These are phyloP conservation scores for Sarcophaga carnaria DNA, from an alignment of 2,888 invertebrate genomes.

Conservation along the genomic window DNA sequence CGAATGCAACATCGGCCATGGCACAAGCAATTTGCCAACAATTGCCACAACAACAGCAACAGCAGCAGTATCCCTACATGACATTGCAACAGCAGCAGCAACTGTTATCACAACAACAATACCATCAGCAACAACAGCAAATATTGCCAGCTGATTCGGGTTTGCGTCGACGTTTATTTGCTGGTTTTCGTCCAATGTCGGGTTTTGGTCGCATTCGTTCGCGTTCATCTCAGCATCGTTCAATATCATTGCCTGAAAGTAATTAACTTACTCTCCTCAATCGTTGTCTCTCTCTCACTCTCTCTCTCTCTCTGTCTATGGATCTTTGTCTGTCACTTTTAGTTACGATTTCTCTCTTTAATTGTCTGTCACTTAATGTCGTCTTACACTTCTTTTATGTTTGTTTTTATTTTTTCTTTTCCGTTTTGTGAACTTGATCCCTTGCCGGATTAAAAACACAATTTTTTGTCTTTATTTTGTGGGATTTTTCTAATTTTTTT, in stretches of 20 bases:
- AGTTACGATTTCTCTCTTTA: too few relatives aligned
- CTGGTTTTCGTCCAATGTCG: conserved; percentile 91
- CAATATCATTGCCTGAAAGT: conserved; percentile 94
- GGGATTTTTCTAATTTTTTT: too few relatives aligned
- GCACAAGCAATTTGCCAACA: conserved; percentile 30
- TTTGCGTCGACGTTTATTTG: conserved; percentile 89
- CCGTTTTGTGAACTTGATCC: neutral
- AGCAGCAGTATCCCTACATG: conserved; percentile 50
- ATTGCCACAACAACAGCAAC: conserved; percentile 48
- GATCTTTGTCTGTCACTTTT: neutral
- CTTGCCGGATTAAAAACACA: too few relatives aligned
- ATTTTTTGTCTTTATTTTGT: too few relatives aligned
- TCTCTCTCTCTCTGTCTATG: neutral
- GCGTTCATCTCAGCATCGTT: conserved; percentile 89
- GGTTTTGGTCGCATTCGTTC: conserved; percentile 85
- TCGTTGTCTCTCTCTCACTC: neutral
- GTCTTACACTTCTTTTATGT: too few relatives aligned
- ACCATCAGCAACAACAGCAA: conserved; percentile 68
- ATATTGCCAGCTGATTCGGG: conserved; percentile 83
- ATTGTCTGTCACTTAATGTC: too few relatives aligned
- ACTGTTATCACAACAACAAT: conserved; percentile 69
- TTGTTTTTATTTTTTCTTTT: neutral
- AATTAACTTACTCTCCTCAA: conserved; percentile 77
- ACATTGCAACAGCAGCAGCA: conserved; percentile 66
- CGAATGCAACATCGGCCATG: conserved; percentile 14